Evolutionary conservation across 2,113 vertebrate genomes (phyloP).

Genomic region (Callospermophilus lateralis): DNA sequence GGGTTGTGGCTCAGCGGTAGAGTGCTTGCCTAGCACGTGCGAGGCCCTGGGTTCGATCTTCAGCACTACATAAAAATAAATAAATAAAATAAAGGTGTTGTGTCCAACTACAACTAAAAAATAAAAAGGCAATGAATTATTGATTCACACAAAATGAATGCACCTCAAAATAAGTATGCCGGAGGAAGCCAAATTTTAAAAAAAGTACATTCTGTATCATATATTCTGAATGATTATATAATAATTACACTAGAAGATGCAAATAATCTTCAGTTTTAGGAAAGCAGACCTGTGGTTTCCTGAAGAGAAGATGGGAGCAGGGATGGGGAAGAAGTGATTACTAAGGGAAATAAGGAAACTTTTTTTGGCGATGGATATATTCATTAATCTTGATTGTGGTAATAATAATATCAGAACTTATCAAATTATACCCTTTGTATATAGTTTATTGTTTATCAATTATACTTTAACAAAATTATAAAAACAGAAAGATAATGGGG

Average conservation of each 20-base stretch:
- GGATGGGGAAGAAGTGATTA: background rate
- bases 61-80: no score
- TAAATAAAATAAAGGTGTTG: no score
- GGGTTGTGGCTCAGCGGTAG: no score
- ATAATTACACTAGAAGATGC: background rate
- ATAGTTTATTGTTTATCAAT: background rate
- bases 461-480: background rate
- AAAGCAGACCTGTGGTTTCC: background rate
- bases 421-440: background rate
- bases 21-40: no score
- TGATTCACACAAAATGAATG: background rate
- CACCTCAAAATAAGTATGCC: background rate
- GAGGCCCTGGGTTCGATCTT: no score
- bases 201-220: no score
- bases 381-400: background rate
- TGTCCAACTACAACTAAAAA: no score
- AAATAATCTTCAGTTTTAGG: background rate
- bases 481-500: background rate
- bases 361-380: background rate
- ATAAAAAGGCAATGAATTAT: background rate
- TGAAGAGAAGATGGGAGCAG: background rate
- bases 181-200: no score
- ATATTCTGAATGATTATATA: no score
- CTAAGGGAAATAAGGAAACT: background rate
- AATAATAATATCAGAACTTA: background rate